phyloP scores from a whole-genome alignment of 2,888 invertebrate genomes.

The Agrotis ipsilon region DNA sequence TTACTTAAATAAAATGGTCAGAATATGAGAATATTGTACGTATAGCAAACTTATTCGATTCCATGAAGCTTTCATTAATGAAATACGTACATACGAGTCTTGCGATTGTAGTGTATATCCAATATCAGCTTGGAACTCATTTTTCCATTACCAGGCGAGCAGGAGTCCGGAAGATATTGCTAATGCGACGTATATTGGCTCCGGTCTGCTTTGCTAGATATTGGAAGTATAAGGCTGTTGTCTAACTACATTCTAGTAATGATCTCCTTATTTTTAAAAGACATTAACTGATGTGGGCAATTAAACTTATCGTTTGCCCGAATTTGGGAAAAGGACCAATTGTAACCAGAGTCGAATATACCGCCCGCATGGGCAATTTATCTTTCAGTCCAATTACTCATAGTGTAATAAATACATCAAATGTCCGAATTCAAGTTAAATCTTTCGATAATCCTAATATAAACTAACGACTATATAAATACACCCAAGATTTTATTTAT shows the following conservation, averaged over 20 bases:
- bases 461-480: too few species aligned
- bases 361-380: too few species aligned
- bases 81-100: conserved; percentile 35
- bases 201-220: conserved; percentile 21
- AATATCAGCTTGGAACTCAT: conserved; percentile 44
- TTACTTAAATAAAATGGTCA: conserved; percentile 37
- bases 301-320: too few species aligned
- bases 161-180: conserved; percentile 50
- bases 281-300: too few species aligned
- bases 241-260: conserved; percentile 9
- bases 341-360: too few species aligned
- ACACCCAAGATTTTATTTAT: too few species aligned
- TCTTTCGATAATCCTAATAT: too few species aligned
- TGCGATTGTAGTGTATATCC: conserved; percentile 37
- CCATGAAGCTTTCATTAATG: conserved; percentile 32
- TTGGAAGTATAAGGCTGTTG: conserved; percentile 1
- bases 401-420: too few species aligned
- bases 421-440: too few species aligned
- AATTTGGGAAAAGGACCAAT: too few species aligned
- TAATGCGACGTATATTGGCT: conserved; percentile 47
- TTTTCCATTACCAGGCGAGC: conserved; percentile 47
- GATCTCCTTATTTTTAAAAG: not conserved
- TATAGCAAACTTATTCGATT: conserved; percentile 36
- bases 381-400: too few species aligned
- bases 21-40: not conserved